Base-by-base conservation (phyloP, 2,113 vertebrate species). In the Hoplias malabaricus region DNA sequence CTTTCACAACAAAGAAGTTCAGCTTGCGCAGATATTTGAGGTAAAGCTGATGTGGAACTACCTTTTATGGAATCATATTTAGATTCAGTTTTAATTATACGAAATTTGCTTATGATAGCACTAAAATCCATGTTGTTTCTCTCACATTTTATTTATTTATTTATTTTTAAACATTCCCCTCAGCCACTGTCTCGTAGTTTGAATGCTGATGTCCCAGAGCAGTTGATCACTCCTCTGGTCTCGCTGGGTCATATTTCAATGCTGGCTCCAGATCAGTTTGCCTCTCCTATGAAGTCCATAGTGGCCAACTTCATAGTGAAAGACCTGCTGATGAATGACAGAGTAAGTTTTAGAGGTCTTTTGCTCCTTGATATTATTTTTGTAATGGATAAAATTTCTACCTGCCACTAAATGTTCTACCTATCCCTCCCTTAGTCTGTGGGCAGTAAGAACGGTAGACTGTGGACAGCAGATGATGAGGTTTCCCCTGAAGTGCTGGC, bases 211-310 rank as follows among this genome's bases (percentile, higher is more conserved):
- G 96, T 98, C 79, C 98, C 98, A 13, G 98, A 99, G 82, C 97
- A 99, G 84, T 94, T 99, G 86, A 96, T 99, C 90, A 99, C 96
- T 59, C 97, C 98, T 0, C 91, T 99, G 11, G 98, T 99, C 77
- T 98, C 97, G n/a, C 80, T 99, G 86, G 98, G 96, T 36, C 97
- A 99, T 86, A 99, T 99, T 88, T 97, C 98, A 71, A 98, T 99
- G 96, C 92, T 99, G 89, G 98, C 98, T 59, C 97, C 97, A 79
- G 98, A 99, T 90, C 98, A 99, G 82, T 99, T 99, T 90, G 98
- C 98, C 61, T 98, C 97, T 62, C 98, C 98, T 66, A 99, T 99
- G 98, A 99, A 99, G 92, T 97, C 98, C 77, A 97, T 99, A n/a
- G 98, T 99, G 82, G 98, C 97, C 80, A 99, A 99, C 89, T 99